phyloP scores from a whole-genome alignment of 2,113 vertebrate genomes.

The Myocastor coypus region DNA sequence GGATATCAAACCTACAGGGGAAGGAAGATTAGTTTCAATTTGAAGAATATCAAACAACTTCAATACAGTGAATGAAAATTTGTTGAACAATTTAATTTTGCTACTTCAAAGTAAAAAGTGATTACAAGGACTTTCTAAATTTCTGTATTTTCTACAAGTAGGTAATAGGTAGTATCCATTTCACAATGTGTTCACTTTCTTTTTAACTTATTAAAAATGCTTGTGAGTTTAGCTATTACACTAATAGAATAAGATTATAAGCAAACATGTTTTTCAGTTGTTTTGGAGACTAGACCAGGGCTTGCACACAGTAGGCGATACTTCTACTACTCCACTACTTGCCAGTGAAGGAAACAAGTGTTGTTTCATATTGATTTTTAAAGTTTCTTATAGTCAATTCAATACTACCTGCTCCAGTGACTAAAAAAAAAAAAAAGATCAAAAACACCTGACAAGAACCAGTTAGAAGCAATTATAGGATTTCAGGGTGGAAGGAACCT shows the following conservation, averaged over 20 bases:
- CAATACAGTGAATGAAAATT: neutral
- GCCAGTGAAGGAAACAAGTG: neutral
- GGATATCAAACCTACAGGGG: slow-evolving; percentile 95
- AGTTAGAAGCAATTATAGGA: neutral
- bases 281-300: neutral
- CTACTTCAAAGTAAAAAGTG: slow-evolving; percentile 23
- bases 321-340: neutral
- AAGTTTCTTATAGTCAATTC: neutral
- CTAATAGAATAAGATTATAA: neutral
- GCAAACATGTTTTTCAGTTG: neutral
- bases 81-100: neutral
- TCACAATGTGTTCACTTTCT: neutral
- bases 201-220: neutral
- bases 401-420: neutral
- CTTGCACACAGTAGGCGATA: neutral
- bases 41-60: neutral
- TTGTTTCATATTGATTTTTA: neutral
- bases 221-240: neutral
- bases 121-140: neutral
- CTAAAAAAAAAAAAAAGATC: neutral
- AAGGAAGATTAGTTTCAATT: neutral
- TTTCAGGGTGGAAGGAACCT: neutral
- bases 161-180: neutral
- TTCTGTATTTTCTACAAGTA: neutral
- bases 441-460: neutral